Base-by-base conservation (phyloP, 2,797 vertebrate species). In the Argya squamiceps region DNA sequence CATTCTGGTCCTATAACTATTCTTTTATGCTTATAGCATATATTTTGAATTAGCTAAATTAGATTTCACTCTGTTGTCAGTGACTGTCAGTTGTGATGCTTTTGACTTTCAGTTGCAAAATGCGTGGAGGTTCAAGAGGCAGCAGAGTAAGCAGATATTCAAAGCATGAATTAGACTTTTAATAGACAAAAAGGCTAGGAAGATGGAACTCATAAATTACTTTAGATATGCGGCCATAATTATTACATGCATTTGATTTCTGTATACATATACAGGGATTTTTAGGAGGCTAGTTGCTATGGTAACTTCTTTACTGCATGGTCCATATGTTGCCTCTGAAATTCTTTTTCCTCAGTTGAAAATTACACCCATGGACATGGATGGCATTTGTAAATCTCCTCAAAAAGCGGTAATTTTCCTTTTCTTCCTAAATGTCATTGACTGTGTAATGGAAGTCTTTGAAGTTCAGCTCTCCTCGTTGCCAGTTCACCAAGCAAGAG, bases 281-380 rank as follows among this genome's bases (percentile, higher is more conserved):
- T 96, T 94, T 88, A 86, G 86, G 91, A 96, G 75, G 69, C 69
- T 89, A 53, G 96, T 97, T 97, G 91, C 96, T 79, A 95, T 97
- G 91, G 96, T 63, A 93, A 97, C 93, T 60, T 60, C 62, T 94
- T 94, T 91, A 94, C 93, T 96, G 84, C 88, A 82, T n/a, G 80
- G 81, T 89, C 96, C 94, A 93, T 97, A 97, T 96, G 93, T 94
- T 95, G 52, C 79, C 80, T 89, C 90, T 81, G 77, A 91, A 74
- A 81, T 67, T 74, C 82, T 87, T 77, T 79, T 88, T 96, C 84
- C 79, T 93, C 95, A 82, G 94, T 91, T 91, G 91, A 96, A 97
- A 96, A 97, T 97, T 96, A 95, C 89, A 96, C 84, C 79, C 95
- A 58, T 96, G 95, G 96, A 93, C 94, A 94, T 4, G 89, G 92